Base-by-base conservation (phyloP, 37 sponge, comb jelly and placozoan genomes). In the Cladorhizidae sp. region DNA sequence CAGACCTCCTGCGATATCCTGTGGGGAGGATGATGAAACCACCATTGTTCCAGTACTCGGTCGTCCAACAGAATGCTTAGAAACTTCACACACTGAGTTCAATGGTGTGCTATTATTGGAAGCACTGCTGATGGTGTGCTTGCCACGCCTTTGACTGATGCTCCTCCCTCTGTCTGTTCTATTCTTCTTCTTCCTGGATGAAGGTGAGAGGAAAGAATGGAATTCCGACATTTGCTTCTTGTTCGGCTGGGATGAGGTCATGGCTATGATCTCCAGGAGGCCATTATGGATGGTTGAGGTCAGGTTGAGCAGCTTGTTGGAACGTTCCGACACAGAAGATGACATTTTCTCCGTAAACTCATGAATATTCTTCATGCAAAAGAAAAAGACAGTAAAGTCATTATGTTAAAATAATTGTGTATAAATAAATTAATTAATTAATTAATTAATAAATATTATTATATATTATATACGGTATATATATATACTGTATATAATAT, bases 291-390 rank as follows among this genome's bases (percentile, higher is more conserved):
- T 65, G 11, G 26, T 74, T 40, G 69, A 55, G 32, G 71, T 62
- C 9, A 69, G 32, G 20, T 58, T 18, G 5, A 71, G 26, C 20
- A 88, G 73, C 25, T 38, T 58, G 51, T 57, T 49, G 18, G 63
- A 62, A 2, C 71, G 14, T 12, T 63, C 41, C 7, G 52, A 18
- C 1, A 82, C 22, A 0, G 71, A 67, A 12, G 59, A 3, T 33
- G 38, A 22, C 26, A 88, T 59, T 1, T n/a, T 64, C 6, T 64
- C 78, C 2, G 79, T 43, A 40, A 88, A 88, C 7, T 82, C 73
- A 12, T 70, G 56, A 8, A 83, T 79, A 17, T 52, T 25, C 88
- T 88, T 29, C 23, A 65, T 26, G 62, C 18, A 31, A 65, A 32
- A 69, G 70, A 18, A 38, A 69, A n/a, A n/a, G n/a, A n/a, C n/a